phyloP scores from a whole-genome alignment of 1,140 invertebrate genomes.

The Scaptomyza hsui region DNA sequence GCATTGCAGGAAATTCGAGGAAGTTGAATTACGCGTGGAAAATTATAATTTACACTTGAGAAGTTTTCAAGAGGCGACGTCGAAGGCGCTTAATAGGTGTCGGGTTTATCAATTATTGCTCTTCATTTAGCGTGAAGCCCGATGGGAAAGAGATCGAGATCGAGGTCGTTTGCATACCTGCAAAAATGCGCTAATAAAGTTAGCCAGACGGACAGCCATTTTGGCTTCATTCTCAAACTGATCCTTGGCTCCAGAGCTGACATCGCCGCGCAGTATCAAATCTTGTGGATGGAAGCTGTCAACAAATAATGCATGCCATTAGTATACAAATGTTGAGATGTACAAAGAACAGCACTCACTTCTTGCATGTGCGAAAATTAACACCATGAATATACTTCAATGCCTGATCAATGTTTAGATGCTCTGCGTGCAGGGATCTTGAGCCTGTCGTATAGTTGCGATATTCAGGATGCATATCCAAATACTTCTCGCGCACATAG shows the following conservation, averaged over 20 bases:
- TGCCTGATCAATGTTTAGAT: constrained; percentile 90
- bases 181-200: constrained; percentile 97
- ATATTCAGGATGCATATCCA: constrained; percentile 90
- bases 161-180: constrained; percentile 90
- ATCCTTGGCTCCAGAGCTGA: constrained; percentile 92
- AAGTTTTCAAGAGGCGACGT: constrained; percentile 77
- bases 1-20: constrained; percentile 81
- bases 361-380: constrained; percentile 89
- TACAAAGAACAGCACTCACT: constrained; percentile 53
- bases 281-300: constrained; percentile 89
- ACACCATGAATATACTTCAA: constrained; percentile 91
- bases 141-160: constrained; percentile 54
- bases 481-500: constrained; percentile 89
- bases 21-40: constrained; percentile 83
- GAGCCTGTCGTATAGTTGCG: constrained; percentile 88
- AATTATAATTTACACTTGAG: constrained; percentile 84
- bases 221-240: constrained; percentile 97
- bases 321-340: background rate
- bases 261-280: constrained; percentile 91
- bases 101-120: constrained; percentile 82
- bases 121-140: constrained; percentile 73
- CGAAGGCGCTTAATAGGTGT: constrained; percentile 80
- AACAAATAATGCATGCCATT: background rate
- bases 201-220: constrained; percentile 96
- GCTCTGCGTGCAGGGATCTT: constrained; percentile 86